phyloP scores from a whole-genome alignment of 2,113 vertebrate genomes.

The Tauraco erythrolophus region DNA sequence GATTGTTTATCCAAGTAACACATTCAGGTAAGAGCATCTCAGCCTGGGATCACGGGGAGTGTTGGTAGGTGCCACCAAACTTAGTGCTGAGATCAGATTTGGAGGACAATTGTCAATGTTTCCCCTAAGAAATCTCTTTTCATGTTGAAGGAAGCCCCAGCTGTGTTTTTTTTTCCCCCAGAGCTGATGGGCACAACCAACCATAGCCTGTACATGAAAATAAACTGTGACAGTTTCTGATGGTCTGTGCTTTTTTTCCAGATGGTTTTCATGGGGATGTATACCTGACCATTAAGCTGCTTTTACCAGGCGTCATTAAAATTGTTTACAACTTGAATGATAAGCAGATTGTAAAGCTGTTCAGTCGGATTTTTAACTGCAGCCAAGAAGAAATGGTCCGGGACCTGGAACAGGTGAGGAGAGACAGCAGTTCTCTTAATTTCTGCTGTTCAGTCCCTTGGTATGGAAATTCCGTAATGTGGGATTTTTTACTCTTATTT shows the following conservation, averaged over 20 bases:
- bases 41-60: accelerated
- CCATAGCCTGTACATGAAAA: not conserved
- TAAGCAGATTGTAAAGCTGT: constrained; percentile 98
- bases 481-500: not conserved
- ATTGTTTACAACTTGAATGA: constrained; percentile 98
- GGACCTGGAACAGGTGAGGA: constrained; percentile 93
- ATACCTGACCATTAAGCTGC: constrained; percentile 93
- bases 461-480: not conserved
- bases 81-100: not conserved
- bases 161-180: not conserved
- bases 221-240: not conserved
- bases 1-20: not conserved
- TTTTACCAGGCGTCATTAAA: constrained; percentile 94
- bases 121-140: not conserved
- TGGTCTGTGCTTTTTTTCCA: constrained; percentile 33
- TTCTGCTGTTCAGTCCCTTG: not conserved
- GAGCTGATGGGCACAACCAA: not conserved
- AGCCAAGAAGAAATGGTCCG: constrained; percentile 93
- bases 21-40: not conserved
- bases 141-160: not conserved
- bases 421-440: not conserved
- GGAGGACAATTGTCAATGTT: not conserved
- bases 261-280: constrained; percentile 95
- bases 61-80: not conserved
- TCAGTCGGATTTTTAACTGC: constrained; percentile 92